Base-by-base conservation (phyloP, 2,888 invertebrate genomes). In the Trypoxylon attenuatum region DNA sequence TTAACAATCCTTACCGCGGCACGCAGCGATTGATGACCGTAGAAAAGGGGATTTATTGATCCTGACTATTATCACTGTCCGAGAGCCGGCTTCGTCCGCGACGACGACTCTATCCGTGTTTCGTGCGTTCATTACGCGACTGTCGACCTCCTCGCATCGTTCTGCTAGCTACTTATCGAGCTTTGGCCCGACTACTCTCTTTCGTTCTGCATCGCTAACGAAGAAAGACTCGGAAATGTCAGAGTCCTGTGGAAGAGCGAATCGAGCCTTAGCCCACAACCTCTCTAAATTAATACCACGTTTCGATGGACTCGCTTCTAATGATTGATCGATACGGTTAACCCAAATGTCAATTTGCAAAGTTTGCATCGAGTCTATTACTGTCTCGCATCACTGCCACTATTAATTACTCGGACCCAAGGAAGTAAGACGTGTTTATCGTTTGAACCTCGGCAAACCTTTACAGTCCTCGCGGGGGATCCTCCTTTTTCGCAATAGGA, bases 11-110 rank as follows among this genome's bases (percentile, higher is more conserved):
- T 56, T 57, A 59, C 59, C 65, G 49, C 73, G 73, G 76, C 76
- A 63, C 68, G 60, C 71, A 56, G 75, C 79, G 79, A 80, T 81
- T 81, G 81, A 81, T 80, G 80, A 71, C 75, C 77, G 65, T 69
- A 68, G 79, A 80, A 80, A 81, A 80, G 74, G 70, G 78, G 80
- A 81, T 81, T 81, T 81, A 81, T 81, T 81, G 81, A 80, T 79
- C 75, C 71, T 63, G 68, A 64, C 70, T 73, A 79, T 79, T 77
- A 78, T 76, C 77, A 72, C 69, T 70, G 70, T 70, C 69, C 55
- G 52, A 49, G 41, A 63, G 23, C 47, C 63, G 38, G 51, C 53
- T 57, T 29, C 49, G 46, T 39, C 50, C 39, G 38, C 53, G 62
- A 59, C 61, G 77, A 76, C 58, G 77, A 76, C 76, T 79, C 71